Percentiles rank a stretch among this genome's conserved stretches.
phyloP scores from a whole-genome alignment of 1,140 invertebrate genomes.

The Pachyrhynchus sulphureomaculatus region DNA sequence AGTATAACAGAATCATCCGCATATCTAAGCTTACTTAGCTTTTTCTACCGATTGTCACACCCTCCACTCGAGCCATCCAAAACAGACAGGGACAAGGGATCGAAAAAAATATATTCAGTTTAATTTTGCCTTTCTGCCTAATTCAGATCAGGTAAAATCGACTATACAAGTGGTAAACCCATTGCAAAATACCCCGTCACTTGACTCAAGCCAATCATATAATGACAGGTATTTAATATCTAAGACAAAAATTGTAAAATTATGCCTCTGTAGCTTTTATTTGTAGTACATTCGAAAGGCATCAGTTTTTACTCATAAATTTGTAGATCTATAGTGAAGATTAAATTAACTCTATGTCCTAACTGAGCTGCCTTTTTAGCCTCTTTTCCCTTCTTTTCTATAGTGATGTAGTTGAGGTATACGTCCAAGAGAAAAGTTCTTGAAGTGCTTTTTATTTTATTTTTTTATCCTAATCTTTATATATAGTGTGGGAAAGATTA shows the following conservation, averaged over 20 bases:
- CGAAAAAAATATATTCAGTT: too few relatives aligned
- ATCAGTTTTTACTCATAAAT: slow-evolving; percentile 2
- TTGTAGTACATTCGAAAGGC: neutral
- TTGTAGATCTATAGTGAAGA: slow-evolving; percentile 15
- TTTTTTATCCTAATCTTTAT: slow-evolving; percentile 1
- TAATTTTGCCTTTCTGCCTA: neutral
- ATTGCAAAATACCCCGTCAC: neutral
- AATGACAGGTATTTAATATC: neutral
- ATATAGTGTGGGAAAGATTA: neutral
- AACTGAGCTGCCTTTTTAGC: slow-evolving; percentile 7
- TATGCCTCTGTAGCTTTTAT: neutral
- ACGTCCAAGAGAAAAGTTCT: neutral
- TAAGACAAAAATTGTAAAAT: neutral
- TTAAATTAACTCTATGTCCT: neutral
- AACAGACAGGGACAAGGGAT: too few relatives aligned
- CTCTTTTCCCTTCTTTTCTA: slow-evolving; percentile 9
- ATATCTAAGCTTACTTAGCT: too few relatives aligned
- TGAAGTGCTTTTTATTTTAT: neutral
- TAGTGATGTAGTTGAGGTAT: slow-evolving; percentile 2
- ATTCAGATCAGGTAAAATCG: neutral
- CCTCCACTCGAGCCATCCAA: too few relatives aligned
- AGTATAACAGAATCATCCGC: too few relatives aligned
- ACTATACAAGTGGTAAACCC: neutral
- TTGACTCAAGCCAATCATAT: neutral
- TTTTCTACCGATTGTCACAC: too few relatives aligned